Evolutionary conservation across 2,113 vertebrate species (phyloP), one percentile per base, ranked within the genome.

Genomic region (Parus major): DNA sequence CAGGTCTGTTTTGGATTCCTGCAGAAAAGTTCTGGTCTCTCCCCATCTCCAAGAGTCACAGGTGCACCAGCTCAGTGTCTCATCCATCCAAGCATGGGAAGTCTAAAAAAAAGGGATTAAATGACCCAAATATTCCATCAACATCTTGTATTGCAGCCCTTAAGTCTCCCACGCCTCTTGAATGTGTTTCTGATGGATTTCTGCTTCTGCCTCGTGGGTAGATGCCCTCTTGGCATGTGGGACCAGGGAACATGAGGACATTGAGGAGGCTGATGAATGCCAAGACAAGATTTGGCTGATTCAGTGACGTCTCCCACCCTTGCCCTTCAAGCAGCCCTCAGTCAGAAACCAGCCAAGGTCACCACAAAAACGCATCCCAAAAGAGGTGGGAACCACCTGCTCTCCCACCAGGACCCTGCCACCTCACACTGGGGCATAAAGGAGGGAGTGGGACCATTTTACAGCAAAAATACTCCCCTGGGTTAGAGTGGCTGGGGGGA

Each of bases 1-100:
- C n/a, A 33, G 24, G 15, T n/a, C 12, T 60, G 0, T 24, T 73
- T 69, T 61, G 59, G 23, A 57, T 77, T 84, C 59, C 50, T 70
- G 28, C 59, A 41, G 25, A 39, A 44, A 65, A 85, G 1, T 56
- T 75, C 25, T 73, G 60, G 2, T 70, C 12, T 78, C 22, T 49
- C 4, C 7, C 28, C 5, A 3, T 53, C 53, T 50, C 63, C 20
- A 41, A 10, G 52, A n/a, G 69, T 28, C 22, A 15, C 61, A 29
- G 39, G 3, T 10, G 6, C 39, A 64, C 19, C 71, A 41, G 17
- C 25, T 52, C 0, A 0, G 3, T 52, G 15, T 59, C 55, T 73
- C 44, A 29, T 29, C 82, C 3, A 0, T 56, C 10, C 57, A 53
- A 49, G 22, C 9, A 15, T 0, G 3, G 7, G 11, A 82, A 84